These are phyloP conservation scores for Formica aserva DNA, from an alignment of 2,888 invertebrate genomes.

Conservation along the genomic window DNA sequence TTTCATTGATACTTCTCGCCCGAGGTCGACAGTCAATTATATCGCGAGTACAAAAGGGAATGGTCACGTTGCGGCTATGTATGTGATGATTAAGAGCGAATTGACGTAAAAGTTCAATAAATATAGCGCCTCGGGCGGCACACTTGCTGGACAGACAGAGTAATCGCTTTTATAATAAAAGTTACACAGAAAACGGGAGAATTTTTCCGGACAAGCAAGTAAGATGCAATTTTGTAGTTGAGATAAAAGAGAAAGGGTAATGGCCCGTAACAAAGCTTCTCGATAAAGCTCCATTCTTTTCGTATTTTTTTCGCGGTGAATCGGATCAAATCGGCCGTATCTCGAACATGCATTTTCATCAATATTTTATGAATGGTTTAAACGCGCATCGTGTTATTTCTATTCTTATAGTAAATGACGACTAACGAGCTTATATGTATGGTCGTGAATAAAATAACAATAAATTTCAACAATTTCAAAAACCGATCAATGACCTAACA, in stretches of 20 bases:
- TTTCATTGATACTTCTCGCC: conserved; percentile 17
- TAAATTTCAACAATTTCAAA: conserved; percentile 32
- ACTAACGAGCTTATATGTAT: conserved; percentile 35
- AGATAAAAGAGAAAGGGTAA: conserved; percentile 51
- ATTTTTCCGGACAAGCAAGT: conserved; percentile 33
- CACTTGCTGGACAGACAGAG: not conserved
- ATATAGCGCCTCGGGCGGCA: conserved; percentile 3
- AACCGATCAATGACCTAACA: conserved; percentile 17
- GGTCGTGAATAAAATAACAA: conserved; percentile 32
- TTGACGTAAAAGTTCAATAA: conserved; percentile 34
- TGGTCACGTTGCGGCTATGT: not conserved
- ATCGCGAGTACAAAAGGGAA: conserved; percentile 11
- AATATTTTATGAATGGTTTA: conserved; percentile 60
- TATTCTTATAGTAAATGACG: not conserved
- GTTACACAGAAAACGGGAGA: not conserved
- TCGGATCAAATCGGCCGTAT: conserved; percentile 45
- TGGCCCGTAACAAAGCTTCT: conserved; percentile 66
- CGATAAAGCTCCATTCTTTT: conserved; percentile 68
- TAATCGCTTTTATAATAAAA: conserved; percentile 41
- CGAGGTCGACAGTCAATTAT: conserved; percentile 14
- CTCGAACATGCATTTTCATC: conserved; percentile 63
- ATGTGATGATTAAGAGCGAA: conserved; percentile 20
- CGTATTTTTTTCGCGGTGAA: conserved; percentile 43
- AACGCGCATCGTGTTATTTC: conserved; percentile 56
- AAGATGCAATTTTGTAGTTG: conserved; percentile 28